A percentile compares a stretch with the other conserved stretches of the same genome.
Conservation (phyloP, 2,888 invertebrate species). For the Platerodrilus igneus region DNA sequence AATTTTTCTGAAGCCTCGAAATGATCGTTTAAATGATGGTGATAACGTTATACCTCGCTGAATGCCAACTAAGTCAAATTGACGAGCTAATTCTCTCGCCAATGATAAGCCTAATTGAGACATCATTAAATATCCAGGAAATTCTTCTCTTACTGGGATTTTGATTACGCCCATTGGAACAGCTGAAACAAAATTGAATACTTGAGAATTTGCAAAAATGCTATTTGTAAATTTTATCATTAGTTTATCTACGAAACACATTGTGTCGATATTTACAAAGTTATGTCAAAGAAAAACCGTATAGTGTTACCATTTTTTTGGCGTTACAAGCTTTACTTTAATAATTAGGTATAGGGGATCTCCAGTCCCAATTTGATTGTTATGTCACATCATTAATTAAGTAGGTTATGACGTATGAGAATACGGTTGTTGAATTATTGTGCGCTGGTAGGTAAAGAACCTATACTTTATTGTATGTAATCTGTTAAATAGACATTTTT, state of each 20-base stretch:
- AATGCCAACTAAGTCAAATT: conserved; percentile 34
- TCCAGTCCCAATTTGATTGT: too few species aligned
- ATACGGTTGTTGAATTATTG: too few species aligned
- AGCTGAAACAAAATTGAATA: conserved; percentile 20
- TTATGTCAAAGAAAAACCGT: too few species aligned
- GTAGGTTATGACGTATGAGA: too few species aligned
- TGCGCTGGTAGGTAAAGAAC: too few species aligned
- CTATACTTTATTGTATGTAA: too few species aligned
- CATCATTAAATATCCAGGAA: conserved; percentile 33
- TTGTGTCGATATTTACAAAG: not conserved
- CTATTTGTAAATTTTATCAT: not conserved
- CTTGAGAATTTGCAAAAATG: not conserved
- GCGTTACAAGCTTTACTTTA: too few species aligned
- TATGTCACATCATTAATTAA: too few species aligned
- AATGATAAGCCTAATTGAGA: conserved; percentile 32
- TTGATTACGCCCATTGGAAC: conserved; percentile 27
- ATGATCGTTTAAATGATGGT: conserved; percentile 7
- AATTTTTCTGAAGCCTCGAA: too few species aligned
- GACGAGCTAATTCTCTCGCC: conserved; percentile 34
- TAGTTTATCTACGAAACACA: not conserved
- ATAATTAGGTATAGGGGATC: too few species aligned
- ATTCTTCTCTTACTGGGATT: conserved; percentile 15
- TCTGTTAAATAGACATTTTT: too few species aligned
- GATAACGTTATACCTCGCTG: conserved; percentile 24
- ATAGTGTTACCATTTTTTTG: too few species aligned